These are phyloP conservation scores for Decapterus maruadsi DNA, from an alignment of 2,797 vertebrate genomes.

Conservation along the genomic window DNA sequence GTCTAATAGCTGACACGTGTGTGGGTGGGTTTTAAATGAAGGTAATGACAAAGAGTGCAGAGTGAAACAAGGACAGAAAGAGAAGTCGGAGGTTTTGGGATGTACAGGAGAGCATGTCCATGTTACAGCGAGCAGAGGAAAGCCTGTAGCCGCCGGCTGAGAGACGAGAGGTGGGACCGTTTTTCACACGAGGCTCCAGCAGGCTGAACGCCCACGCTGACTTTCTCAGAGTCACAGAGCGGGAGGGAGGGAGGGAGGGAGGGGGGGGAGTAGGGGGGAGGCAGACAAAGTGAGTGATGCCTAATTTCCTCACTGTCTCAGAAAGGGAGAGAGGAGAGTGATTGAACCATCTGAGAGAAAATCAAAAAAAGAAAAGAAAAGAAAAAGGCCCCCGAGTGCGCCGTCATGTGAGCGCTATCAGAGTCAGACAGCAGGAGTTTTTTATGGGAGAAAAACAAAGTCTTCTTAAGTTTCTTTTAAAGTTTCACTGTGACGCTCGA, in stretches of 20 bases:
- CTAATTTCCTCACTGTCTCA: constrained; percentile 54
- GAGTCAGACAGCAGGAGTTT: constrained; percentile 30
- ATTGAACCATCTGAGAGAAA: constrained; percentile 35
- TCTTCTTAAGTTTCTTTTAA: constrained; percentile 38
- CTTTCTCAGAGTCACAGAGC: constrained; percentile 68
- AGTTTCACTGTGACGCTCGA: constrained; percentile 16
- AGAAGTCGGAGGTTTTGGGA: constrained; percentile 1
- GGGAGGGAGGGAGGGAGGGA: constrained; percentile 11
- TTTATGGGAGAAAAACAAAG: constrained; percentile 11
- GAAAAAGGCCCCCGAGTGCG: constrained; percentile 21
- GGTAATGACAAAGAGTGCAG: constrained; percentile 7
- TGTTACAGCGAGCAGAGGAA: constrained; percentile 49
- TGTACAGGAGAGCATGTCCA: background rate
- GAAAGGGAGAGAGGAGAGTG: constrained; percentile 29
- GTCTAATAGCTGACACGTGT: background rate
- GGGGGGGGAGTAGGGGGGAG: background rate
- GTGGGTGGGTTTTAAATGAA: constrained; percentile 8
- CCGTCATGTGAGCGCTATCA: constrained; percentile 39
- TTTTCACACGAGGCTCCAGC: constrained; percentile 68
- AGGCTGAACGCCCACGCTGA: constrained; percentile 69
- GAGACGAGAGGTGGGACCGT: constrained; percentile 45
- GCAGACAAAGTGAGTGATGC: constrained; percentile 38
- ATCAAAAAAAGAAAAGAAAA: background rate
- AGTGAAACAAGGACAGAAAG: constrained; percentile 21
- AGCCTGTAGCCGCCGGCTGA: constrained; percentile 43